phyloP scores from a whole-genome alignment of 1,140 invertebrate species.

The Aphis gossypii region DNA sequence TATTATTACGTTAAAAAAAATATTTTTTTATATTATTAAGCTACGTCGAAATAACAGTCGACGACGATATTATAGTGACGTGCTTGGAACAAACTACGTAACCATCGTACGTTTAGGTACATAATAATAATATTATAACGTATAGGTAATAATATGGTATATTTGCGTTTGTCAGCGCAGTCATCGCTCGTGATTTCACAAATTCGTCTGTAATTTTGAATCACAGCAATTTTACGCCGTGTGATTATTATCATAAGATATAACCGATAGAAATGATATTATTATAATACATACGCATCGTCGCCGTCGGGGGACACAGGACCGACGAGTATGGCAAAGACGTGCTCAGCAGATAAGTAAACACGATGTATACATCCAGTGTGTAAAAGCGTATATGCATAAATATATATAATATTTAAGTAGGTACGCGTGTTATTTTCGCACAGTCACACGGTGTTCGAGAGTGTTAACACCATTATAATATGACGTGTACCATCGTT shows the following conservation, averaged over 20 bases:
- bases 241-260: background rate
- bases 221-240: background rate
- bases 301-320: background rate
- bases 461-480: conserved; percentile 18
- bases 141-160: background rate
- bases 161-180: background rate
- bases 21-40: too few relatives aligned
- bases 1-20: too few relatives aligned
- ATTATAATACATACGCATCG: background rate
- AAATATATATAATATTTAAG: too few relatives aligned
- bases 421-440: background rate
- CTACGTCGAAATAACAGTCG: too few relatives aligned
- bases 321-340: background rate
- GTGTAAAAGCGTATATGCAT: background rate
- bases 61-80: too few relatives aligned
- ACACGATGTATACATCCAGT: background rate
- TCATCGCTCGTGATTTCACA: background rate
- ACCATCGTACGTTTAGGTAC: too few relatives aligned
- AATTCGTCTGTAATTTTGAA: background rate
- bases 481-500: background rate
- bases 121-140: too few relatives aligned
- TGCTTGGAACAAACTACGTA: too few relatives aligned
- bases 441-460: background rate
- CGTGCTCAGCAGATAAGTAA: background rate
- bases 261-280: background rate